A percentile compares a stretch with the other conserved stretches of the same genome.
Conservation (phyloP, 2,113 vertebrate genomes). For the Anguilla japonica region DNA sequence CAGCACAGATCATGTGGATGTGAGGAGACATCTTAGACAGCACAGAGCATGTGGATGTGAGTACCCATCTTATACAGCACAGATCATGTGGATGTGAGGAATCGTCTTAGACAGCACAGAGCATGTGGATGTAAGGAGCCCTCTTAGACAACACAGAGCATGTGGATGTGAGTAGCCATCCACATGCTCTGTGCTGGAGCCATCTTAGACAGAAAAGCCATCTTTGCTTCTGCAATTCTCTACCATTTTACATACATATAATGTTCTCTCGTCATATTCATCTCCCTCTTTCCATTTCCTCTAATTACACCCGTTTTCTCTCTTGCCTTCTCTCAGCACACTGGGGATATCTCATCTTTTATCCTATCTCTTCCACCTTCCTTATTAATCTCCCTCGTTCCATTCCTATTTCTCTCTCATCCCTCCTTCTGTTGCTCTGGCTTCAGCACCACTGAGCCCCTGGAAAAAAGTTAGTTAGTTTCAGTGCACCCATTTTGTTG, state of each 20-base stretch:
- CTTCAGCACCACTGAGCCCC: constrained; percentile 4
- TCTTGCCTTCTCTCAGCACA: background rate
- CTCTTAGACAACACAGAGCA: too few species aligned
- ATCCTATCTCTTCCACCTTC: background rate
- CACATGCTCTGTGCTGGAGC: background rate
- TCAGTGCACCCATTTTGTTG: background rate
- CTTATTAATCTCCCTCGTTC: too few species aligned
- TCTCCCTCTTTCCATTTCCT: background rate
- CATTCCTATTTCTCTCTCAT: background rate
- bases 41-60: too few species aligned
- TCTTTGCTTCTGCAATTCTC: too few species aligned
- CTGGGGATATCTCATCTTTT: background rate
- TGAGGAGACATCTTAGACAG: too few species aligned
- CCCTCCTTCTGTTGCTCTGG: background rate
- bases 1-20: too few species aligned
- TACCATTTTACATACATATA: too few species aligned
- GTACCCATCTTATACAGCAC: too few species aligned
- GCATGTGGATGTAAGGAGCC: too few species aligned
- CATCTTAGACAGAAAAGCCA: constrained; percentile 22
- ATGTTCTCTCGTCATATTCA: constrained; percentile 30
- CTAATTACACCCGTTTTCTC: background rate
- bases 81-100: too few species aligned
- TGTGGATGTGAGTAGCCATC: background rate
- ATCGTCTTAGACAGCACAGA: too few species aligned
- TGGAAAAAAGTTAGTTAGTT: background rate